Percentiles rank a stretch among this genome's conserved stretches.
phyloP scores from a whole-genome alignment of 2,888 invertebrate species.

The Metallyticus violacea region DNA sequence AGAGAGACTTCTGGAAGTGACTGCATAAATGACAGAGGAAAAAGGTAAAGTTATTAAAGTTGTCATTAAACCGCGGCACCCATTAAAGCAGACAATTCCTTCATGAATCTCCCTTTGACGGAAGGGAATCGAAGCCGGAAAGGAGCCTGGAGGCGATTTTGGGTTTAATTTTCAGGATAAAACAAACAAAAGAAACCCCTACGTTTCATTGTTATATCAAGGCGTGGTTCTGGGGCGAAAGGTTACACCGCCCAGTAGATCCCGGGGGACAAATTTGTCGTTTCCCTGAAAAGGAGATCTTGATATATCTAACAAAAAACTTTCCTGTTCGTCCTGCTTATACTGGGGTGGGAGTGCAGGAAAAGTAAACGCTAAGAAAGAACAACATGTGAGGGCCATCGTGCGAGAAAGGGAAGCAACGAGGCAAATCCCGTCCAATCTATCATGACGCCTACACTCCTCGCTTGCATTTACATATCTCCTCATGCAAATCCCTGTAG shows the following conservation, averaged over 20 bases:
- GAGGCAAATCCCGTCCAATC: conserved; percentile 14
- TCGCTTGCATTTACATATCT: neutral
- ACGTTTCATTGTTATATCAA: neutral
- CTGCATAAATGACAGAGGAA: no score
- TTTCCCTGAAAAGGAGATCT: neutral
- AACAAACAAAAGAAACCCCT: neutral
- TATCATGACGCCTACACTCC: neutral
- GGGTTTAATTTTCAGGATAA: neutral
- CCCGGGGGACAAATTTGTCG: neutral
- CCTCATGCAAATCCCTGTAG: neutral
- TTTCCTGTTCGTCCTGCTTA: neutral
- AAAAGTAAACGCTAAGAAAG: neutral
- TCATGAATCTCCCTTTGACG: no score
- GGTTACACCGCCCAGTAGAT: neutral
- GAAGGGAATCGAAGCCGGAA: neutral
- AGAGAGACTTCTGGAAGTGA: no score
- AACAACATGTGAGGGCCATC: neutral
- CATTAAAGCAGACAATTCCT: no score
- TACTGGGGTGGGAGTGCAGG: neutral
- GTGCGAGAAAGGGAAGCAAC: neutral
- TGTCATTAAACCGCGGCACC: no score
- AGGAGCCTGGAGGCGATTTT: neutral
- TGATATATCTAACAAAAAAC: neutral
- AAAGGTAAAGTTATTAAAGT: no score
- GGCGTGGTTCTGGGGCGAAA: neutral